Percentiles rank a stretch among this genome's conserved stretches.
Evolutionary conservation across 2,113 vertebrate genomes (phyloP).

Genomic region (Ondatra zibethicus): DNA sequence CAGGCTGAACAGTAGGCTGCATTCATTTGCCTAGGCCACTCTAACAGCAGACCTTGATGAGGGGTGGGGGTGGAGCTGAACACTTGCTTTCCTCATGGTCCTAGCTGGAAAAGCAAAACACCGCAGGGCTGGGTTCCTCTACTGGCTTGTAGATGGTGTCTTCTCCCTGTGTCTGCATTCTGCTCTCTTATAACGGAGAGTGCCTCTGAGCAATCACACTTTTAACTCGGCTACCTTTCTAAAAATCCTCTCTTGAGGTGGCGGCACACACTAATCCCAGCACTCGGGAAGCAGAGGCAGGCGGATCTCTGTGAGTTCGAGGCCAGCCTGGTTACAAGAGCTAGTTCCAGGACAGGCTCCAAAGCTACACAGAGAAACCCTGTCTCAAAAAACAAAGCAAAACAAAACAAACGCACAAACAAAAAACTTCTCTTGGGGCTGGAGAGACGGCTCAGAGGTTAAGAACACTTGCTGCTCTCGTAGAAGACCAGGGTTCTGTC

Average conservation of each 20-base stretch:
- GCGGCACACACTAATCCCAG: too few species aligned
- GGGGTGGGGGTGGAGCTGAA: too few species aligned
- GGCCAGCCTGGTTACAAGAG: too few species aligned
- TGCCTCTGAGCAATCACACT: neutral
- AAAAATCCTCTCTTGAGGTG: neutral
- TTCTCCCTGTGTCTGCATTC: neutral
- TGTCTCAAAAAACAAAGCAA: too few species aligned
- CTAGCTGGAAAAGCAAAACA: neutral
- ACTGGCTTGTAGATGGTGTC: neutral
- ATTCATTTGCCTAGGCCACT: neutral
- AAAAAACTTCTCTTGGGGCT: neutral
- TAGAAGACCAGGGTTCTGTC: neutral
- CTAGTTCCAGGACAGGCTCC: too few species aligned
- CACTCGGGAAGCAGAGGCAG: too few species aligned
- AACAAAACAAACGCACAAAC: too few species aligned
- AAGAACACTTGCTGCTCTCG: neutral
- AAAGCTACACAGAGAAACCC: too few species aligned
- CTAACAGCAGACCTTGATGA: neutral
- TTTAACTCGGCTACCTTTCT: neutral
- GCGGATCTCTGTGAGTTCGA: too few species aligned
- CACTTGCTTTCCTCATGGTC: neutral
- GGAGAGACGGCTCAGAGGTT: neutral
- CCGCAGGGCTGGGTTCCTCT: neutral
- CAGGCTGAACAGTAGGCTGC: neutral
- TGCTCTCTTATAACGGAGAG: neutral